phyloP scores from a whole-genome alignment of 2,113 vertebrate species.

The Lathamus discolor region DNA sequence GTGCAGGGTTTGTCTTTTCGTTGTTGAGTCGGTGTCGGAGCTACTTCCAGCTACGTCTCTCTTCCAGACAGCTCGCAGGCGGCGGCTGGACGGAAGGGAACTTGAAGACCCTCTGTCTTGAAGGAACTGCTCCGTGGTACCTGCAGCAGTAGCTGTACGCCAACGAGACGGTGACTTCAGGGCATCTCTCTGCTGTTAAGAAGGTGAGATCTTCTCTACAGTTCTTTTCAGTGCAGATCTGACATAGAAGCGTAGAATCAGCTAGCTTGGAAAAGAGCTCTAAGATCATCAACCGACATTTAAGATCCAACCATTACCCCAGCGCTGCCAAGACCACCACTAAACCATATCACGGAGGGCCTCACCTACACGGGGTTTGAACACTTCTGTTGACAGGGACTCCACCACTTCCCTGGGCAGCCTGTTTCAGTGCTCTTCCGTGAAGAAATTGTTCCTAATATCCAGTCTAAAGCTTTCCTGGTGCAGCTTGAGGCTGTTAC shows the following conservation, averaged over 20 bases:
- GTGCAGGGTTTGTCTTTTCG: background rate
- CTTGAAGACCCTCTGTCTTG: background rate
- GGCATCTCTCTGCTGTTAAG: background rate
- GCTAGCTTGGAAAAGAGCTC: background rate
- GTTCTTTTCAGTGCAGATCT: background rate
- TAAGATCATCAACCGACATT: background rate
- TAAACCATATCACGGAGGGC: background rate
- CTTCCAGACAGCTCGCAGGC: background rate
- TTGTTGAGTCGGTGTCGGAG: background rate
- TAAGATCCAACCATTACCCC: background rate
- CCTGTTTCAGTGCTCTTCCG: background rate
- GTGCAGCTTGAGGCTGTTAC: background rate
- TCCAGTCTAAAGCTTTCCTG: background rate
- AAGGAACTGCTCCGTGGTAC: background rate
- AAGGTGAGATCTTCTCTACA: conserved; percentile 27
- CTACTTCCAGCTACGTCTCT: background rate
- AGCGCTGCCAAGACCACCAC: background rate
- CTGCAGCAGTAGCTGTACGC: background rate
- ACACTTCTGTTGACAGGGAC: background rate
- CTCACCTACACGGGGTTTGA: background rate
- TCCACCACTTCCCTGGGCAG: background rate
- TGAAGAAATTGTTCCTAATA: background rate
- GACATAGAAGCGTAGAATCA: background rate
- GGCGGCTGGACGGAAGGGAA: background rate
- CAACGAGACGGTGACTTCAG: background rate